phyloP scores from a whole-genome alignment of 2,797 vertebrate species.

The Corythornis leucogaster region DNA sequence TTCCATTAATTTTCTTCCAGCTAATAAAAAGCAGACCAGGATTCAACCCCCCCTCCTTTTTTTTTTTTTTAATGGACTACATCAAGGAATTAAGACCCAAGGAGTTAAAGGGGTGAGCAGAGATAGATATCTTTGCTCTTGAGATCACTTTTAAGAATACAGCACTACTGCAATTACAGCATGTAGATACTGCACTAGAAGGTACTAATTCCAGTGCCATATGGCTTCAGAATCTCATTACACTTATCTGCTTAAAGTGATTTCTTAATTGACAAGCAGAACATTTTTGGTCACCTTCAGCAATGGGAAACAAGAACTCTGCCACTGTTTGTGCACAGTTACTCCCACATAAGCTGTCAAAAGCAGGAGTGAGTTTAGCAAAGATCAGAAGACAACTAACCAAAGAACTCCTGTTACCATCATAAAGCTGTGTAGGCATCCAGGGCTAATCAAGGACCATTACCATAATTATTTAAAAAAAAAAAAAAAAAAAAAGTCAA shows the following conservation, averaged over 20 bases:
- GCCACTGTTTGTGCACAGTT: not conserved
- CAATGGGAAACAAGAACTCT: not conserved
- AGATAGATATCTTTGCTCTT: not conserved
- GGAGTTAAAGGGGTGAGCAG: not conserved
- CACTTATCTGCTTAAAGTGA: constrained; percentile 56
- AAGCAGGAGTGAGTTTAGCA: not conserved
- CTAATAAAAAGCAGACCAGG: not conserved
- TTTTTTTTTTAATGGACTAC: not conserved
- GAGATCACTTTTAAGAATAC: not conserved
- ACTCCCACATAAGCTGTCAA: not conserved
- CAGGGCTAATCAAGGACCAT: not conserved
- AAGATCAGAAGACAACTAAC: not conserved
- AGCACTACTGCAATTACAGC: not conserved
- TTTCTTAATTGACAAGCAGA: constrained; percentile 18
- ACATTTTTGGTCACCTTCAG: constrained; percentile 37
- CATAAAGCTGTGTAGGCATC: not conserved
- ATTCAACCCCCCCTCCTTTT: not conserved
- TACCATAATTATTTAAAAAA: not conserved
- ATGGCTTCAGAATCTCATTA: constrained; percentile 73
- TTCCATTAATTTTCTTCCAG: constrained; percentile 5
- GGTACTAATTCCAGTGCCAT: constrained; percentile 61
- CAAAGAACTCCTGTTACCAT: not conserved
- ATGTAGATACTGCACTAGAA: not conserved
- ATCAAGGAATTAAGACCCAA: not conserved
- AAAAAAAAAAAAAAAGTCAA: not conserved